Percentiles rank a stretch among this genome's conserved stretches.
Evolutionary conservation across 2,113 vertebrate species (phyloP).

Genomic region (Bubo bubo): DNA sequence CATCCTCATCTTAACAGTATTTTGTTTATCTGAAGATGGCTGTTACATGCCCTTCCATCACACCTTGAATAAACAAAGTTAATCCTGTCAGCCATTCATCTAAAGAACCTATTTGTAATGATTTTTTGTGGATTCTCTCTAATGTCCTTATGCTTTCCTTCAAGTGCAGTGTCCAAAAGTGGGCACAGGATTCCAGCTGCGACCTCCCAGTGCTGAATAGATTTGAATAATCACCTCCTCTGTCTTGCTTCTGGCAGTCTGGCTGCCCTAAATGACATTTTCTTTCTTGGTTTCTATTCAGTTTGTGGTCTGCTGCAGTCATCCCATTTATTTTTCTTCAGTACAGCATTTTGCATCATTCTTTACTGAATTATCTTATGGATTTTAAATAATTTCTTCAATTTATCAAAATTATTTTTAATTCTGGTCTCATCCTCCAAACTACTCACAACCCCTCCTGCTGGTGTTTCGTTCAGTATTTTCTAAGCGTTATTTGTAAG

Average conservation of each 20-base stretch:
- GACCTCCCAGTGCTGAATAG: not conserved
- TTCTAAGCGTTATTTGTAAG: not conserved
- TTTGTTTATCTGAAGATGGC: not conserved
- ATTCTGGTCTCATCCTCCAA: not conserved
- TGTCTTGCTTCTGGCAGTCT: not conserved
- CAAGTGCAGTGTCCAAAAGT: not conserved
- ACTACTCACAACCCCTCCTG: not conserved
- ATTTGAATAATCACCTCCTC: not conserved
- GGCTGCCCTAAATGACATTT: not conserved
- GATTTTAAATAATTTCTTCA: not conserved
- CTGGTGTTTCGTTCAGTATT: not conserved
- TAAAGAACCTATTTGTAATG: not conserved
- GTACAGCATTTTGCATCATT: not conserved
- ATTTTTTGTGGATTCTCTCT: not conserved
- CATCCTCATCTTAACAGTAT: not conserved
- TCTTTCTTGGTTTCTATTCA: not conserved
- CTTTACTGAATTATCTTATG: not conserved
- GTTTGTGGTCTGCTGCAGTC: not conserved
- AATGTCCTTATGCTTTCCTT: not conserved
- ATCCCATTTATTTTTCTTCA: not conserved
- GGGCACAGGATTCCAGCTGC: not conserved
- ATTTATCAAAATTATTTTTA: not conserved
- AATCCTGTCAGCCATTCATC: not conserved
- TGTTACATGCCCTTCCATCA: not conserved
- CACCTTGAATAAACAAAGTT: not conserved